Base-by-base conservation (phyloP, 2,888 invertebrate genomes). In the Lochmaea crataegi region DNA sequence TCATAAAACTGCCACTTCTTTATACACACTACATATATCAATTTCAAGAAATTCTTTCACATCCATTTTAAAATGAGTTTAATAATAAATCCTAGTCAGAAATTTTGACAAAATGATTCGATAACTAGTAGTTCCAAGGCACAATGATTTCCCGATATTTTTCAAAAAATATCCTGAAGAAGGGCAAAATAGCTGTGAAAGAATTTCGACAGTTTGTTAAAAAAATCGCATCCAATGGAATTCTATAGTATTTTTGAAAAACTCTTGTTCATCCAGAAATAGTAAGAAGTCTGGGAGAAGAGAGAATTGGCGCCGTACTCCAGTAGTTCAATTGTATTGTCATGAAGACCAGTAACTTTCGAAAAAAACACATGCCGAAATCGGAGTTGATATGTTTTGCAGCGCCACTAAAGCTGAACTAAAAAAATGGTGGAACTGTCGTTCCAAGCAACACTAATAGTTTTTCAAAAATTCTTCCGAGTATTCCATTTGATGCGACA, bases 81-180 rank as follows among this genome's bases (percentile, higher is more conserved):
- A 56, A 63, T 53, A 70, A 76, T 71, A 72, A 68, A 73, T 73
- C 75, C 63, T 68, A 69, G 75, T 79, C 78, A 76, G 78, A 80
- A 79, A 79, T 79, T 79, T 80, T 78, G 78, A n/a, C 41, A 75
- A 77, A 77, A 73, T 77, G 68, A 77, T 77, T 76, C 72, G 67
- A 75, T 77, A 75, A 75, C 70, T 80, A 80, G 75, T 81, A 82
- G 83, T 82, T 82, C 82, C 82, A 85, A 85, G 85, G 85, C 85
- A 85, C 85, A 83, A 82, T 81, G 81, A 78, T 78, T 79, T 77
- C 76, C 74, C 76, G 77, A 78, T 76, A 80, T 78, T 78, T 77
- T 75, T 64, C 73, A 76, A 79, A 76, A 77, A 73, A 77, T 76
- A 79, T 78, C 77, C 71, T 69, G 73, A 76, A 75, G 53, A 72